phyloP scores from a whole-genome alignment of 2,888 invertebrate species.

The Corbicula japonica region DNA sequence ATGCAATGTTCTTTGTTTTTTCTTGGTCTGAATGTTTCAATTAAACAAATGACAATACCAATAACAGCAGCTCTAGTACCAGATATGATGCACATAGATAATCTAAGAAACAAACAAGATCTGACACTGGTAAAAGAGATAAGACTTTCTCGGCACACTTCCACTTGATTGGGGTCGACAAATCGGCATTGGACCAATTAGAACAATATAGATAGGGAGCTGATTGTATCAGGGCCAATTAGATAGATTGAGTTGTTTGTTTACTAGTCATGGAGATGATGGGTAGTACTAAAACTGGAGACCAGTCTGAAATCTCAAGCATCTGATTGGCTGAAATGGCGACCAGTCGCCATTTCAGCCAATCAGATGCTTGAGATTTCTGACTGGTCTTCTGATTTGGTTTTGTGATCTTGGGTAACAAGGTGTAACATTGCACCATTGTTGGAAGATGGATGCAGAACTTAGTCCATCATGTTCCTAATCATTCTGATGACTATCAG shows the following conservation, averaged over 20 bases:
- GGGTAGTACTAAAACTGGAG: too few relatives aligned
- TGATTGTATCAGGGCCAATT: slow-evolving; percentile 46
- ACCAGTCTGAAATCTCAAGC: too few relatives aligned
- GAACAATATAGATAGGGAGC: slow-evolving; percentile 10
- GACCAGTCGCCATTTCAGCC: too few relatives aligned
- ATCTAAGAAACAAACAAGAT: slow-evolving; percentile 25
- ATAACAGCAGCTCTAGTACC: too few relatives aligned
- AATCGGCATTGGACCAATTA: slow-evolving; percentile 44
- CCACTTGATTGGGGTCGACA: slow-evolving; percentile 42
- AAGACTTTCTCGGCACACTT: slow-evolving; percentile 22
- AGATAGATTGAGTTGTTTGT: slow-evolving; percentile 37
- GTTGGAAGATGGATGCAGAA: neutral
- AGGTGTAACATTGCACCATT: slow-evolving; percentile 22
- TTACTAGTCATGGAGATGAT: too few relatives aligned
- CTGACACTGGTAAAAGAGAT: slow-evolving; percentile 22
- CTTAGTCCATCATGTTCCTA: slow-evolving; percentile 5
- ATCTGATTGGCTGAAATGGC: too few relatives aligned
- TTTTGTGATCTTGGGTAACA: neutral
- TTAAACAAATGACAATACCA: slow-evolving; percentile 15
- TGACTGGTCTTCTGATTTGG: too few relatives aligned
- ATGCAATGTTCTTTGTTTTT: too few relatives aligned
- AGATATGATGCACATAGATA: neutral
- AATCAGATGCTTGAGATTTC: too few relatives aligned
- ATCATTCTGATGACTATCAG: neutral
- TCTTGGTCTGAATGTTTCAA: too few relatives aligned